These are phyloP conservation scores for Edolisoma coerulescens DNA, from an alignment of 2,113 vertebrate species.

Conservation along the genomic window DNA sequence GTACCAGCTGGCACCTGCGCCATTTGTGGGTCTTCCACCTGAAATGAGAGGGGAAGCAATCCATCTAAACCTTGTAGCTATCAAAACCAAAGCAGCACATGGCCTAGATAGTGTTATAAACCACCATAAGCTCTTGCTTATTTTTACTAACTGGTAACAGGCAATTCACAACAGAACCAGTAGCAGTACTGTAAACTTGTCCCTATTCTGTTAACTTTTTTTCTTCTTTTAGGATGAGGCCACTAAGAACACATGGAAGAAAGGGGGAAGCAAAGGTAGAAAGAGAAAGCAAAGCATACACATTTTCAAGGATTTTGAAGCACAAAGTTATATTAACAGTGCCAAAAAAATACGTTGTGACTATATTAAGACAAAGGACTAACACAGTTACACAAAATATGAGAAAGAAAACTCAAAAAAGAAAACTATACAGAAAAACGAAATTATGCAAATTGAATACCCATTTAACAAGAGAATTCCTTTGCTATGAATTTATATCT, in stretches of 20 bases:
- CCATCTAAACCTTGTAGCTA: not conserved
- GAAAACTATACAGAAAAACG: not conserved
- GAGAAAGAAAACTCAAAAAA: not conserved
- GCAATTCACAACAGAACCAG: not conserved
- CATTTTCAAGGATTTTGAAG: not conserved
- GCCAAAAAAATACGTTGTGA: not conserved
- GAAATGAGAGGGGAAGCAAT: not conserved
- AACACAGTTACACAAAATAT: not conserved
- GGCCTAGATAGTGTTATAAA: not conserved
- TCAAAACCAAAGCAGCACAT: not conserved
- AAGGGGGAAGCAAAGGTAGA: not conserved
- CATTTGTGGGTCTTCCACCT: slow-evolving; percentile 99
- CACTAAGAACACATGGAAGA: not conserved
- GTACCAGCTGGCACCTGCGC: slow-evolving; percentile 93
- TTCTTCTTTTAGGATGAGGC: not conserved
- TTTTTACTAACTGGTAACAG: not conserved
- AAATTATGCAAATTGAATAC: not conserved
- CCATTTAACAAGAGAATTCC: not conserved
- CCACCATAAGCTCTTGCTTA: not conserved
- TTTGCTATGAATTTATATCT: not conserved
- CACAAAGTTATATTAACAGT: not conserved
- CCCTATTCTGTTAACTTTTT: not conserved
- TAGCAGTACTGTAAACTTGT: not conserved
- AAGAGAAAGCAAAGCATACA: not conserved
- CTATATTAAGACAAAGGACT: not conserved